Evolutionary conservation across 2,888 invertebrate genomes (phyloP).

Genomic region (Eupithecia inturbata): DNA sequence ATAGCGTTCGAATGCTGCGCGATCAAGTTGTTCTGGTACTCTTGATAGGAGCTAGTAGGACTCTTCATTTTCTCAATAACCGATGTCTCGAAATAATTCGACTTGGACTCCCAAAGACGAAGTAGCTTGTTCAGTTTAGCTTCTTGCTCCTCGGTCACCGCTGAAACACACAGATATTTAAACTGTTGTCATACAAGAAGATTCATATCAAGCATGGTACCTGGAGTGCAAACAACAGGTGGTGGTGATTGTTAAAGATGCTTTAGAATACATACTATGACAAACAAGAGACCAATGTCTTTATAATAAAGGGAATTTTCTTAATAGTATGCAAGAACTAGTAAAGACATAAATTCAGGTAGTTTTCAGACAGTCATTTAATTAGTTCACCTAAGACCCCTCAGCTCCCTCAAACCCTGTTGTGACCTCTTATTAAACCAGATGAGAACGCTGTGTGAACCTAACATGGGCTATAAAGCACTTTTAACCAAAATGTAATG

Average conservation of each 20-base stretch:
- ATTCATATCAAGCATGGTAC: slow-evolving; percentile 76
- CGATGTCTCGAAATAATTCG: slow-evolving; percentile 92
- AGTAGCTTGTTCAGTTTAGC: slow-evolving; percentile 96
- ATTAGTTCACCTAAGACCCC: background rate
- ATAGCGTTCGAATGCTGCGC: slow-evolving; percentile 91
- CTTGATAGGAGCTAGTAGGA: slow-evolving; percentile 94
- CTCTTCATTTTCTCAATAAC: slow-evolving; percentile 94
- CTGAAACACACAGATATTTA: slow-evolving; percentile 83
- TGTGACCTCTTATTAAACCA: too few relatives aligned
- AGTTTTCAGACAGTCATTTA: background rate
- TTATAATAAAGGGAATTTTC: slow-evolving; percentile 24
- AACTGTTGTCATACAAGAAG: slow-evolving; percentile 70
- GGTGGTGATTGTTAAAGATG: slow-evolving; percentile 69
- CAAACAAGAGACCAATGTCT: slow-evolving; percentile 55
- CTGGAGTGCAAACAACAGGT: slow-evolving; percentile 77
- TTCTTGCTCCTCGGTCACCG: slow-evolving; percentile 94
- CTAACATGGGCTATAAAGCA: too few relatives aligned
- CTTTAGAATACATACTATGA: slow-evolving; percentile 74
- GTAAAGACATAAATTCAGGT: background rate
- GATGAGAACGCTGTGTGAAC: too few relatives aligned
- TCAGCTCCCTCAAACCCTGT: too few relatives aligned
- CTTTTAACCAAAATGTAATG: too few relatives aligned
- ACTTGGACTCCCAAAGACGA: slow-evolving; percentile 98
- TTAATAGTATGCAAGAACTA: background rate
- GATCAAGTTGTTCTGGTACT: slow-evolving; percentile 93